phyloP scores from a whole-genome alignment of 2,797 vertebrate species.

The Bucorvus abyssinicus region DNA sequence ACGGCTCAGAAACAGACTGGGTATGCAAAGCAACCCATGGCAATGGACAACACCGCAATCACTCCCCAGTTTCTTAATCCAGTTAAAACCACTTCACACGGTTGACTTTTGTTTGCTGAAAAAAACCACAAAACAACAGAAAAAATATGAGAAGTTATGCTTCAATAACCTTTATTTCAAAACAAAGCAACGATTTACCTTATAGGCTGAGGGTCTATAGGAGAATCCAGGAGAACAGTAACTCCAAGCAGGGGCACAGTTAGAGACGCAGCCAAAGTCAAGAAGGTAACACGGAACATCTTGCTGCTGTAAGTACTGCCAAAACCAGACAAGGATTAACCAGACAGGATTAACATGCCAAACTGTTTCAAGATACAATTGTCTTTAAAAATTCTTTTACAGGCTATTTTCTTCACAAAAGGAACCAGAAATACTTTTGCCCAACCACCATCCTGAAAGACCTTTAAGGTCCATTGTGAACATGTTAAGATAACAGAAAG shows the following conservation, averaged over 20 bases:
- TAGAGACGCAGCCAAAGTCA: slow-evolving; percentile 82
- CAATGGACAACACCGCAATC: not conserved
- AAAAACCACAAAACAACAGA: not conserved
- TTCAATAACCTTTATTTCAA: not conserved
- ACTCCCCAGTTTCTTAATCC: not conserved
- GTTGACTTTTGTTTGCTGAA: not conserved
- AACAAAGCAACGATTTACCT: slow-evolving; percentile 74
- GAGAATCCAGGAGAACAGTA: slow-evolving; percentile 86
- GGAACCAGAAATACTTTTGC: not conserved
- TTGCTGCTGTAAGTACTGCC: slow-evolving; percentile 90
- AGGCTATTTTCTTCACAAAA: not conserved
- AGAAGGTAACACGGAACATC: slow-evolving; percentile 88
- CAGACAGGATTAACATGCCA: not conserved
- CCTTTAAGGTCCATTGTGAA: not conserved
- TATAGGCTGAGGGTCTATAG: slow-evolving; percentile 88
- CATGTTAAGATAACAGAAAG: not conserved
- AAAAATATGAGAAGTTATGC: not conserved
- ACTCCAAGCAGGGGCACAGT: slow-evolving; percentile 84
- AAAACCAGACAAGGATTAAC: not conserved
- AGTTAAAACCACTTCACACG: not conserved
- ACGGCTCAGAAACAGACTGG: not conserved
- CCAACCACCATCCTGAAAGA: not conserved
- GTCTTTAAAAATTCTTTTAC: not conserved
- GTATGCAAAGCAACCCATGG: not conserved
- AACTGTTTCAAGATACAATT: not conserved